Base-by-base conservation (phyloP, 2,797 vertebrate species). In the Gephyroberyx darwinii region DNA sequence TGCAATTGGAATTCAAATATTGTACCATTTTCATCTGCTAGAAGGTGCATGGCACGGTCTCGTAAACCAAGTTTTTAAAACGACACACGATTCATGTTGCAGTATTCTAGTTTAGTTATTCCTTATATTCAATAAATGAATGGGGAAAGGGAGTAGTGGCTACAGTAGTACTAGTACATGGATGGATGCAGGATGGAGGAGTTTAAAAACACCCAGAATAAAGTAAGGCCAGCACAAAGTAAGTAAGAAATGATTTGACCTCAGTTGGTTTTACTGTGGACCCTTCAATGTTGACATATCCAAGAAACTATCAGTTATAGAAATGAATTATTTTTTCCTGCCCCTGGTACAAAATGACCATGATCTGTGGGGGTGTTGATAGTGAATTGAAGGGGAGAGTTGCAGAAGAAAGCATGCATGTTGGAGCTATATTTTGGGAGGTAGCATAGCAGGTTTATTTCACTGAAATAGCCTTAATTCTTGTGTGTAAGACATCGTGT, bases 101-200 rank as follows among this genome's bases (percentile, higher is more conserved):
- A 35, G 33, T 35, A 7, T 35, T 5, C 33, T 8, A 35, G 6
- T 35, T 35, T 35, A 41, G 8, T 41, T 56, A 61, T 67, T 31
- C 78, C 76, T 74, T 60, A 74, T 73, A 80, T 77, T 74, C 73
- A 83, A 51, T 12, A 47, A 70, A 77, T 77, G 61, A 41, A 10
- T 10, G 9, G 39, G 2, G 39, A 47, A 47, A 5, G n/a, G 7
- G 45, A 47, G 45, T n/a, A n/a, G 45, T 43, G 45, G 45, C 45
- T 4, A 47, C 45, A 17, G 45, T 16, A 47, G 45, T 17, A n/a
- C 17, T 41, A 10, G 13, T n/a, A n/a, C 6, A 16, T 6, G 16
- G 16, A 17, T 17, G 43, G 43, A 47, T 7, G 14, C 45, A 47
- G 9, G 45, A 47, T 47, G 14, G 17, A 47, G 45, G 4, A 47